Percentiles rank a stretch among this genome's conserved stretches.
Conservation (phyloP, 2,797 vertebrate species). For the Gymnoscopelus braueri region DNA sequence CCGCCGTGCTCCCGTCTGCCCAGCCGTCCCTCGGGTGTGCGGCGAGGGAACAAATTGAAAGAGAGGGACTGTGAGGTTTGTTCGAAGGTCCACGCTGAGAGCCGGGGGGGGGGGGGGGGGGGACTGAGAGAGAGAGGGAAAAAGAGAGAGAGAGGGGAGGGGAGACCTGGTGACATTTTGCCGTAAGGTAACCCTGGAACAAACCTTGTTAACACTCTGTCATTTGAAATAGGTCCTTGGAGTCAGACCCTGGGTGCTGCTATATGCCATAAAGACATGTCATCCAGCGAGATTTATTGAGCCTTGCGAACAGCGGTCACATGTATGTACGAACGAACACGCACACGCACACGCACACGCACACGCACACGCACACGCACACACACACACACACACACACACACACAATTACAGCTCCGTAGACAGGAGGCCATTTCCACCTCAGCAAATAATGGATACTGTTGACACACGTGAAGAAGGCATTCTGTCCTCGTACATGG, state of each 20-base stretch:
- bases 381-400: slow-evolving; percentile 33
- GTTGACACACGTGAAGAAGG: slow-evolving; percentile 42
- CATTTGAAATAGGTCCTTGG: slow-evolving; percentile 59
- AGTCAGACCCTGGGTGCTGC: slow-evolving; percentile 52
- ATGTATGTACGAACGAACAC: slow-evolving; percentile 26
- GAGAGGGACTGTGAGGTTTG: slow-evolving; percentile 68
- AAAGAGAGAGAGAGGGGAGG: slow-evolving; percentile 44
- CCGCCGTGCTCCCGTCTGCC: slow-evolving; percentile 47
- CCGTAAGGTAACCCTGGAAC: slow-evolving; percentile 57
- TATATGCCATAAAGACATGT: slow-evolving; percentile 61
- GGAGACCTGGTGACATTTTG: slow-evolving; percentile 62
- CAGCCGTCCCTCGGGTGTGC: slow-evolving; percentile 50
- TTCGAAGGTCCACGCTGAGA: slow-evolving; percentile 60
- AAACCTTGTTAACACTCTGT: slow-evolving; percentile 60
- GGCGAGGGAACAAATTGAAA: slow-evolving; percentile 70
- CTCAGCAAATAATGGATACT: slow-evolving; percentile 57
- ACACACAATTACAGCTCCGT: slow-evolving; percentile 42
- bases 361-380: slow-evolving; percentile 34
- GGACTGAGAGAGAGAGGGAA: slow-evolving; percentile 14
- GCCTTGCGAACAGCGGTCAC: slow-evolving; percentile 18
- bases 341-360: slow-evolving; percentile 34
- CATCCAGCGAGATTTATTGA: slow-evolving; percentile 62
- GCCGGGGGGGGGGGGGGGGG: slow-evolving; percentile 42
- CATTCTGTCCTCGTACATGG: slow-evolving; percentile 8
- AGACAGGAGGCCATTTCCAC: slow-evolving; percentile 47